Percentiles rank a stretch among this genome's conserved stretches.
Conservation (phyloP, 2,113 vertebrate species). For the Sylvia atricapilla region DNA sequence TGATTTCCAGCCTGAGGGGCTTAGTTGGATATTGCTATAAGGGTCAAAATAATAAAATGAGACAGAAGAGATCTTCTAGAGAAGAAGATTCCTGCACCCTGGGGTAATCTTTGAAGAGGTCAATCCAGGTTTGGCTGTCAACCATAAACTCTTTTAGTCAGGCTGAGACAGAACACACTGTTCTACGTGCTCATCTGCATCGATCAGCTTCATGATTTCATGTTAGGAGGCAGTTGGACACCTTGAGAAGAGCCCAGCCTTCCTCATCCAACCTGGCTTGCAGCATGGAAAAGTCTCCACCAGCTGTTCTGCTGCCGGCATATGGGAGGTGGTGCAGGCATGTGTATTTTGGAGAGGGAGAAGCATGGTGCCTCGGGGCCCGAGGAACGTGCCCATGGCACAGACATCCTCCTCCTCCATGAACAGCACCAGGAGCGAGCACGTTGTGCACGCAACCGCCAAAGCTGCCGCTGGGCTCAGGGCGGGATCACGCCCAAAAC, state of each 20-base stretch:
- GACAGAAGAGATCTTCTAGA: too few species aligned
- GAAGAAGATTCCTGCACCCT: not conserved
- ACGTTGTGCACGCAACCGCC: constrained; percentile 46
- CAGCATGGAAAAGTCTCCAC: constrained; percentile 44
- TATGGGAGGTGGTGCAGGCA: not conserved
- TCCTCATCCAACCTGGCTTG: constrained; percentile 7
- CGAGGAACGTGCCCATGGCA: not conserved
- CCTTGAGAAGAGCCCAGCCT: not conserved
- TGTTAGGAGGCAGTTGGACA: not conserved
- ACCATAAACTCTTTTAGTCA: not conserved
- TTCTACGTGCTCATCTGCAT: constrained; percentile 35
- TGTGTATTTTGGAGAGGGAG: constrained; percentile 39
- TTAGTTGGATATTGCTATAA: not conserved
- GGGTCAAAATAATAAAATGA: not conserved
- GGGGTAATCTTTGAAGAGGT: not conserved
- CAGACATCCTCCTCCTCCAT: constrained; percentile 30
- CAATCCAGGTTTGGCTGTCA: not conserved
- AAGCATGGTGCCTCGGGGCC: constrained; percentile 19
- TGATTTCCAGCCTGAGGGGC: not conserved
- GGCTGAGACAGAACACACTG: not conserved
- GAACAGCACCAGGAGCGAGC: not conserved
- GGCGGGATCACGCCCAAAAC: constrained; percentile 37
- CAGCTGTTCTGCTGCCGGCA: not conserved
- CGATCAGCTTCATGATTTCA: not conserved
- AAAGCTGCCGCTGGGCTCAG: constrained; percentile 3